phyloP scores from a whole-genome alignment of 2,888 invertebrate species.

The Polydesmus complanatus region DNA sequence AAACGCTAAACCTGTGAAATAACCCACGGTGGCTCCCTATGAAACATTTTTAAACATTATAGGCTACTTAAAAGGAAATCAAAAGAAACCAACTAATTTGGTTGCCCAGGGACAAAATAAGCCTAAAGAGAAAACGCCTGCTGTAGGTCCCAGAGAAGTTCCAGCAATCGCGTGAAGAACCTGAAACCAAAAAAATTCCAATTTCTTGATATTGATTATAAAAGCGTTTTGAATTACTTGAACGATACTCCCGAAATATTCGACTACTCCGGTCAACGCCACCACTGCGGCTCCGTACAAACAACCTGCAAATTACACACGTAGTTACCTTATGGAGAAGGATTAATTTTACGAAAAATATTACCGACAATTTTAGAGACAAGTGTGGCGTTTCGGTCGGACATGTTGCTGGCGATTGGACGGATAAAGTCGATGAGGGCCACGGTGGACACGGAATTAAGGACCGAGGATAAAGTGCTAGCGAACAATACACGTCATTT shows the following conservation, averaged over 20 bases:
- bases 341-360: neutral
- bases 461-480: conserved; percentile 9
- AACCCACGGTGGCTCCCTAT: neutral
- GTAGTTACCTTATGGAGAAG: no score
- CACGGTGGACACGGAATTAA: conserved; percentile 7
- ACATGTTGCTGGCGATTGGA: conserved; percentile 1
- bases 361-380: conserved; percentile 3
- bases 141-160: conserved; percentile 9
- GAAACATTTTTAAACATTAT: neutral
- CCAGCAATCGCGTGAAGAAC: conserved; percentile 8
- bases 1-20: conserved; percentile 2
- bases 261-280: conserved; percentile 1
- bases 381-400: neutral
- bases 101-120: conserved; percentile 12
- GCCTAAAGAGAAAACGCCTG: conserved; percentile 7
- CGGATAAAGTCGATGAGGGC: conserved; percentile 6
- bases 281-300: conserved; percentile 6
- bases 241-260: conserved; percentile 5
- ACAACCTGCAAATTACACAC: conserved; percentile 1
- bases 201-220: no score
- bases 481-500: no score
- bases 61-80: neutral
- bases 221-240: no score
- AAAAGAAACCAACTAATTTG: neutral
- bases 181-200: neutral